Base-by-base conservation (phyloP, 2,888 invertebrate species). In the Erebia aethiops region DNA sequence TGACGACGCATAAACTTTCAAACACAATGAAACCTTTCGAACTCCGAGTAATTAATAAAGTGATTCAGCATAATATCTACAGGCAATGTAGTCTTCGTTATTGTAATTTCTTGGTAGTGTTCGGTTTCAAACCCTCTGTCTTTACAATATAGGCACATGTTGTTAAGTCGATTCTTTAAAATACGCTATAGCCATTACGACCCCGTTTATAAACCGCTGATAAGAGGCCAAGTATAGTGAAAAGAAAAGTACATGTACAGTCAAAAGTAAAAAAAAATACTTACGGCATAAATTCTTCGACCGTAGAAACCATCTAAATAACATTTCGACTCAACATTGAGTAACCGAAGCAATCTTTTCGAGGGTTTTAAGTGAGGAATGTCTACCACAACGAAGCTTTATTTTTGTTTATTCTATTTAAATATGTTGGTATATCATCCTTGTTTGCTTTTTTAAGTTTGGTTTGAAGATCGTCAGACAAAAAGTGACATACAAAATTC, bases 21-120 rank as follows among this genome's bases (percentile, higher is more conserved):
- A 16, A 18, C 46, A 43, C 58, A 46, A 49, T 43, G 51, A 35
- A 46, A 69, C 26, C 52, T 69, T 43, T 18, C 56, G 21, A 69
- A 60, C 57, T 68, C 21, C 63, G 66, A 18, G 61, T 68, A 68
- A 71, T 68, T 70, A 73, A 70, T 70, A 63, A 61, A 72, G 67
- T 73, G 67, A 71, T 71, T 69, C 68, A 62, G 49, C 62, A 62
- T 2, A 62, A 62, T 62, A 62, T 21, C 11, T 13, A 26, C 49
- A 62, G 49, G 21, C 21, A 62, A 62, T 46, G 49, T 26, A 14
- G 18, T 46, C 49, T 49, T 49, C 21, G 46, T 21, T 1, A 49
- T 62, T 26, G 62, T 62, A 18, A 62, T 62, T 46, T 49, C 21
- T 62, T 49, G 62, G 7, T 62, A 35, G 35, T 35, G 35, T 35